These are phyloP conservation scores for Pterocles orientalis DNA, from an alignment of 2,113 vertebrate species.

Conservation along the genomic window DNA sequence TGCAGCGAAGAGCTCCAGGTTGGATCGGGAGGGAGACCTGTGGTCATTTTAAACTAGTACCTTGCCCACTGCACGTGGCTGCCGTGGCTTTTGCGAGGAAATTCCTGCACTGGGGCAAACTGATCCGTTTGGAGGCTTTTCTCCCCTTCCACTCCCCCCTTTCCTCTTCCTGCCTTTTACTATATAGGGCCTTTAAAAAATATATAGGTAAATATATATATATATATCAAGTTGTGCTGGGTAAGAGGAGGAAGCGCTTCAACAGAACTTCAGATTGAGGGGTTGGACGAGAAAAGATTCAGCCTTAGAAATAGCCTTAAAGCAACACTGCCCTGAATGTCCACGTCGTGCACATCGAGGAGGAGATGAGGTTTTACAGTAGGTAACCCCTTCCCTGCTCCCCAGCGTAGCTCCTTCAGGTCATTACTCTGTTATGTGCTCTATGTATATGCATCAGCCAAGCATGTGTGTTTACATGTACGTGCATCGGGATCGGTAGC, in stretches of 20 bases:
- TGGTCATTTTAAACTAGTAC: neutral
- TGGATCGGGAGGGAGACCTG: neutral
- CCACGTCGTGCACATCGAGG: conserved; percentile 30
- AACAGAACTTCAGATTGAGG: neutral
- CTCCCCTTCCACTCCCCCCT: neutral
- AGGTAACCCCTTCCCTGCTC: conserved; percentile 15
- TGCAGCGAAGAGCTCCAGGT: neutral
- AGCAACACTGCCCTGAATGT: conserved; percentile 73
- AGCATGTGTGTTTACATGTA: conserved; percentile 61
- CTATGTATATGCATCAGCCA: conserved; percentile 26
- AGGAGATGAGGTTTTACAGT: neutral
- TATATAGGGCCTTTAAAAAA: conserved; percentile 50
- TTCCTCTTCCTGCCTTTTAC: conserved; percentile 29
- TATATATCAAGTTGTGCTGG: conserved; percentile 23
- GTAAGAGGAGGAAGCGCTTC: conserved; percentile 35
- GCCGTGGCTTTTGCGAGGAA: neutral
- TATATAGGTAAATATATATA: conserved; percentile 40
- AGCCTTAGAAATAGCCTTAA: conserved; percentile 75
- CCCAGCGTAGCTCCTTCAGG: conserved; percentile 35
- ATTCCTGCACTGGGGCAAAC: conserved; percentile 39
- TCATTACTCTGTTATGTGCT: conserved; percentile 46
- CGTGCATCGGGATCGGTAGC: conserved; percentile 35
- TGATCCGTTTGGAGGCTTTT: neutral
- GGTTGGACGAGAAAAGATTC: conserved; percentile 11
- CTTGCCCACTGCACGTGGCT: neutral